Evolutionary conservation across 2,888 invertebrate genomes (phyloP), one percentile per base, ranked within the genome.

Genomic region (Drosophila planitibia): DNA sequence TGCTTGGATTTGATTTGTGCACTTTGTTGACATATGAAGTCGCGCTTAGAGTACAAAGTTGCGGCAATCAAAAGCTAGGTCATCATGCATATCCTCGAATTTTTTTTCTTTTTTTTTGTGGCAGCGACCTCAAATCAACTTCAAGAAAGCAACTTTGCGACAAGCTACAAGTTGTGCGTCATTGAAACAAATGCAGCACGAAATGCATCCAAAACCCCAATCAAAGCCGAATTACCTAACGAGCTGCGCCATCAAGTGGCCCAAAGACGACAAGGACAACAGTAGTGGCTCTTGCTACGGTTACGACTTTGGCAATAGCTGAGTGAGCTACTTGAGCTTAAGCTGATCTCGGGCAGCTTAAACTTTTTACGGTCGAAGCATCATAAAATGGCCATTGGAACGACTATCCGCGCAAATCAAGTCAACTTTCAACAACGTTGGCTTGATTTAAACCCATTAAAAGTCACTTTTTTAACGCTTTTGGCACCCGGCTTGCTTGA

Each of bases 401-500:
- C 30, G 51, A 70, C 73, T 70, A 73, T 77, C 63, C 74, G 88
- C 80, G 81, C 82, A 81, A 86, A 90, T 90, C 85, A 86, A 86
- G 90, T 90, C 89, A 88, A 86, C 85, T 86, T 90, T 86, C 85
- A 86, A 83, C 82, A 90, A 87, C 89, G 90, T 87, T 87, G 86
- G 88, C 91, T 91, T 91, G 91, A 90, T 90, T 89, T 91, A 87
- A 91, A 90, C 82, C 90, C 91, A 91, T 91, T 91, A 91, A 91
- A 91, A 92, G 91, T 91, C 92, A 91, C 91, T 91, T 92, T 91
- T 89, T 88, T 81, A 83, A 88, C 83, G 85, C 85, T 86, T 87
- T 90, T 85, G 79, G 69, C 85, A 81, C 71, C 75, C 72, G 71
- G 58, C 74, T 51, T 60, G 51, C 73, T 70, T 71, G 70, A 76